These are phyloP conservation scores for Channa argus DNA, from an alignment of 2,113 vertebrate genomes.

Conservation along the genomic window DNA sequence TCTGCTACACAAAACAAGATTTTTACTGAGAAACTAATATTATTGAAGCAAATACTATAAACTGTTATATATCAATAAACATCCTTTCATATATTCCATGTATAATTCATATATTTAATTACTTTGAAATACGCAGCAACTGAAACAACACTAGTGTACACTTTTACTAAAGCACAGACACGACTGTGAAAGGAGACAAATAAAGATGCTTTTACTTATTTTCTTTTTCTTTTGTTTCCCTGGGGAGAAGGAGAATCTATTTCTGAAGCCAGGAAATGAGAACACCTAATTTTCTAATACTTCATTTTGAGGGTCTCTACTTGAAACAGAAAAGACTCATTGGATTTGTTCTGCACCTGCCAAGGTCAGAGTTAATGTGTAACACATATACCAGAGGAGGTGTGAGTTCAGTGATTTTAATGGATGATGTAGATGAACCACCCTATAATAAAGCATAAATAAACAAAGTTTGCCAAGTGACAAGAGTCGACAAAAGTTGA, in stretches of 20 bases:
- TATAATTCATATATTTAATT: too few relatives aligned
- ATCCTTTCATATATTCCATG: too few relatives aligned
- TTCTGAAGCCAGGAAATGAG: constrained; percentile 41
- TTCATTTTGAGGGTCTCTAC: constrained; percentile 29
- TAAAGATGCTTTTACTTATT: too few relatives aligned
- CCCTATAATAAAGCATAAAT: neutral
- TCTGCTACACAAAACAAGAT: too few relatives aligned
- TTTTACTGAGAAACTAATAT: too few relatives aligned
- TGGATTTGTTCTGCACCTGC: constrained; percentile 39
- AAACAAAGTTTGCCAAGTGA: constrained; percentile 1
- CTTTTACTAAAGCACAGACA: neutral
- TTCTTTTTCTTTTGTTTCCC: neutral
- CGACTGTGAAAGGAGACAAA: neutral
- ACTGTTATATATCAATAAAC: too few relatives aligned
- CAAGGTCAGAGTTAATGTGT: constrained; percentile 30
- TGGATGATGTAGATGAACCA: too few relatives aligned
- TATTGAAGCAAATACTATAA: too few relatives aligned
- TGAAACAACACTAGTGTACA: neutral
- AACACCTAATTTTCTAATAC: constrained; percentile 40
- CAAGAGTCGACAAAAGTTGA: too few relatives aligned
- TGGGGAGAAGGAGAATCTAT: neutral
- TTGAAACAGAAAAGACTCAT: constrained; percentile 8
- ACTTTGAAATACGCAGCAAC: neutral
- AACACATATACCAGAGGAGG: neutral
- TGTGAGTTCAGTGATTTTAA: too few relatives aligned